Evolutionary conservation across 2,888 invertebrate genomes (phyloP), one percentile per base, ranked within the genome.

Genomic region (Diaprepes abbreviatus): DNA sequence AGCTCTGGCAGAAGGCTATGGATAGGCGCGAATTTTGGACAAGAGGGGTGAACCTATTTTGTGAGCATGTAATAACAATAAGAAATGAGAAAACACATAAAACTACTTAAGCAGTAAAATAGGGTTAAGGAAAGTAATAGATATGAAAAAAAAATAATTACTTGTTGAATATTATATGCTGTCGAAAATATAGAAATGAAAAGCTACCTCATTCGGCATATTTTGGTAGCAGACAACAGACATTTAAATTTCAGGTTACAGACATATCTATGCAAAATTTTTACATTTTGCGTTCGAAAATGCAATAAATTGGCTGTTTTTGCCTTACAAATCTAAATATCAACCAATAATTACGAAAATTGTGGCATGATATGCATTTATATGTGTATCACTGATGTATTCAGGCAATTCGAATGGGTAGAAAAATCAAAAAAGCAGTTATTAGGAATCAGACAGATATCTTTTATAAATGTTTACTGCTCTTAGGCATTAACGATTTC

Each of bases 341-440:
- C 50, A 19, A 14, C 36, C 62, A 28, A 50, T 48, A 60, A 60
- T 60, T 48, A 60, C 33, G 31, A 36, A 38, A 14, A 38, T 55
- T 55, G n/a, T 21, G 10, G 12, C 36, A 38, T 55, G 21, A 54
- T 24, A 62, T 36, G 48, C 31, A 16, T 50, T 65, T 45, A 55
- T 65, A 65, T 65, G 65, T 65, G 65, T 65, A 65, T 65, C 65
- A 65, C 65, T 65, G 55, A 36, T 36, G 36, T 14, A 54, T 21
- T 55, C 24, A 19, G 36, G 57, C 57, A 43, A 31, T 50, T n/a
- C 24, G 14, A 50, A 50, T 28, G 48, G 28, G 6, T 24, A 6
- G 35, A 50, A 63, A 63, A 54, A 63, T 28, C 48, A 33, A 55
- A 54, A 55, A 55, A 38, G 24, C 55, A 36, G 65, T 65, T 57